phyloP scores from a whole-genome alignment of 2,888 invertebrate genomes.

The Eupithecia abbreviata region DNA sequence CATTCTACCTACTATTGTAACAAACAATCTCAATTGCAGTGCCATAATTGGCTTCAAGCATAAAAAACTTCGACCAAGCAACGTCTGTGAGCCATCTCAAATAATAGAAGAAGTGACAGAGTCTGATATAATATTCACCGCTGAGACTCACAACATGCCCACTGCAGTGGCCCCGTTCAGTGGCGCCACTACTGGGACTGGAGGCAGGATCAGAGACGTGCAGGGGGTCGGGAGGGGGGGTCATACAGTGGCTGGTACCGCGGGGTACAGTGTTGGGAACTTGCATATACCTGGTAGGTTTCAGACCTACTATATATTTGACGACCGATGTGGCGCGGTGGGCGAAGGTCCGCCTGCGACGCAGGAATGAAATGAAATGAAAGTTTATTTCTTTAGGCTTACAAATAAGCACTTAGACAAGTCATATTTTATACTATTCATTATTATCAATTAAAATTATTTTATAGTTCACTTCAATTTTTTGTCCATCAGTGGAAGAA shows the following conservation, averaged over 20 bases:
- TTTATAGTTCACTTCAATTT: too few relatives aligned
- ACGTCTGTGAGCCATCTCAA: conserved; percentile 83
- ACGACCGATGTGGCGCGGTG: too few relatives aligned
- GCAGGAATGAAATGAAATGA: too few relatives aligned
- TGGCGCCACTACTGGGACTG: conserved; percentile 99
- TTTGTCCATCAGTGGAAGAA: too few relatives aligned
- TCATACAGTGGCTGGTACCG: conserved; percentile 96
- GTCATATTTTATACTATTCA: too few relatives aligned
- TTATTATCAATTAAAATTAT: too few relatives aligned
- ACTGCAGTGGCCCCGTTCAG: conserved; percentile 99
- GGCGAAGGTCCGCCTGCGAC: too few relatives aligned
- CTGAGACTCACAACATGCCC: conserved; percentile 99
- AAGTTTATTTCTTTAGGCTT: too few relatives aligned
- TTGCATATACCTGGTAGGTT: conserved; percentile 91
- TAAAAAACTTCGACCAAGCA: conserved; percentile 86
- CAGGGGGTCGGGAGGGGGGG: conserved; percentile 98
- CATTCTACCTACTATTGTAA: background rate
- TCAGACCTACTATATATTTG: too few relatives aligned
- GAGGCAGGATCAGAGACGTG: conserved; percentile 97
- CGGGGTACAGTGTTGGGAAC: conserved; percentile 98
- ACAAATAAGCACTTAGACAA: too few relatives aligned
- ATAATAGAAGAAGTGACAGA: conserved; percentile 85
- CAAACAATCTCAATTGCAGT: conserved; percentile 75
- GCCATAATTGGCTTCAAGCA: conserved; percentile 93
- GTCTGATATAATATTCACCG: conserved; percentile 97